Conservation (phyloP, 2,888 invertebrate species). For the Diabrotica balteata region DNA sequence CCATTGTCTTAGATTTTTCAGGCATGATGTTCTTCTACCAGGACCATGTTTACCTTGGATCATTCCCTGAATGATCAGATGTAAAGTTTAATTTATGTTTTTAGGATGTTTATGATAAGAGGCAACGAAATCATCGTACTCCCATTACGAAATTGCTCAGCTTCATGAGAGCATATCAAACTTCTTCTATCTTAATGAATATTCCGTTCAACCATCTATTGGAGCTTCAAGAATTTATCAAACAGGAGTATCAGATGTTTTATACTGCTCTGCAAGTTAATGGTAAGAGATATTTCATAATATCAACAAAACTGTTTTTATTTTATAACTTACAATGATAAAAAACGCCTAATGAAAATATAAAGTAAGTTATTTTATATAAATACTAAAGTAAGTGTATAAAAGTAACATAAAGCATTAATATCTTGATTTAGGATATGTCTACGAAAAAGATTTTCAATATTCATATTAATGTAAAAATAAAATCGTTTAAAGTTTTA, state of each 20-base stretch:
- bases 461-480: too few relatives aligned
- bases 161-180: conserved; percentile 51
- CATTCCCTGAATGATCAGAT: not conserved
- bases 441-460: too few relatives aligned
- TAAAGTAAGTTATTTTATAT: too few relatives aligned
- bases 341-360: too few relatives aligned
- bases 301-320: not conserved
- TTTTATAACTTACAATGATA: too few relatives aligned
- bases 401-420: too few relatives aligned
- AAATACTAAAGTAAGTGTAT: too few relatives aligned
- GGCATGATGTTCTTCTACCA: too few relatives aligned
- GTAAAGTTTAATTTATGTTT: conserved; percentile 2
- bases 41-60: too few relatives aligned
- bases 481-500: too few relatives aligned
- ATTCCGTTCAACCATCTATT: conserved; percentile 47
- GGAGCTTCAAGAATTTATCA: conserved; percentile 52
- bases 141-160: conserved; percentile 52
- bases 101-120: conserved; percentile 52
- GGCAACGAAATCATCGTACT: conserved; percentile 54
- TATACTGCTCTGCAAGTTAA: conserved; percentile 54
- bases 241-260: conserved; percentile 54
- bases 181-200: conserved; percentile 41
- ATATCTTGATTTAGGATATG: too few relatives aligned
- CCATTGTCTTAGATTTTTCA: too few relatives aligned
- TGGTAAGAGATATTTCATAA: conserved; percentile 44